These are phyloP conservation scores for Pachyseris speciosa DNA, from an alignment of 64 coral and sea anemone species.

Conservation along the genomic window DNA sequence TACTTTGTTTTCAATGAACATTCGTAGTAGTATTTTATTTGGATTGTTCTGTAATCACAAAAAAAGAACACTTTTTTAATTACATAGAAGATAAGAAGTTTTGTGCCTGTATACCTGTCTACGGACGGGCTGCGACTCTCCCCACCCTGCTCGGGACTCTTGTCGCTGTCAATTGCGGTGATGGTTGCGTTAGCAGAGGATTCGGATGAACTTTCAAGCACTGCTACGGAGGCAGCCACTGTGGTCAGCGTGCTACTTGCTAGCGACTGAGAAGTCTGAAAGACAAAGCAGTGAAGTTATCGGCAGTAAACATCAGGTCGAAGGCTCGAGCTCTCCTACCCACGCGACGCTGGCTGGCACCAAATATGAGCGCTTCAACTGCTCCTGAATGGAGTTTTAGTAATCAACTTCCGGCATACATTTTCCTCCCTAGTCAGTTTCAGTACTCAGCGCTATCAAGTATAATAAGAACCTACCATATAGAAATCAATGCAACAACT, in stretches of 20 bases:
- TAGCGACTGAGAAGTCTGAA: neutral
- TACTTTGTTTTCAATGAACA: too few species aligned
- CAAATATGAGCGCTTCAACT: too few species aligned
- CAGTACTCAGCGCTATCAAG: too few species aligned
- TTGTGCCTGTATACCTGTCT: neutral
- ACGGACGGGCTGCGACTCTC: slow-evolving; percentile 28
- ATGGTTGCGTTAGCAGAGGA: slow-evolving; percentile 14
- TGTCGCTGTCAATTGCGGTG: neutral
- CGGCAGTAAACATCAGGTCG: neutral
- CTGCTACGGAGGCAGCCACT: neutral
- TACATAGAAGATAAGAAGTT: neutral
- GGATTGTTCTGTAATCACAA: too few species aligned
- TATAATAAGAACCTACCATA: too few species aligned
- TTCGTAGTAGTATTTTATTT: too few species aligned
- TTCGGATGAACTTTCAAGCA: slow-evolving; percentile 10
- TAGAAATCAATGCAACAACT: too few species aligned
- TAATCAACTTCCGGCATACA: too few species aligned
- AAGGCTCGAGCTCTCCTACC: neutral
- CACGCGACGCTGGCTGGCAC: too few species aligned
- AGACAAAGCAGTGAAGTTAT: neutral
- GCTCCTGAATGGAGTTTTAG: too few species aligned
- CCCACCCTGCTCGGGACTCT: neutral
- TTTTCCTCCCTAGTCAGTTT: too few species aligned
- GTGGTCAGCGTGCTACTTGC: neutral
- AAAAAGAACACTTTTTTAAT: neutral